Base-by-base conservation (phyloP, 1,140 invertebrate genomes). In the Brachionus koreanus region DNA sequence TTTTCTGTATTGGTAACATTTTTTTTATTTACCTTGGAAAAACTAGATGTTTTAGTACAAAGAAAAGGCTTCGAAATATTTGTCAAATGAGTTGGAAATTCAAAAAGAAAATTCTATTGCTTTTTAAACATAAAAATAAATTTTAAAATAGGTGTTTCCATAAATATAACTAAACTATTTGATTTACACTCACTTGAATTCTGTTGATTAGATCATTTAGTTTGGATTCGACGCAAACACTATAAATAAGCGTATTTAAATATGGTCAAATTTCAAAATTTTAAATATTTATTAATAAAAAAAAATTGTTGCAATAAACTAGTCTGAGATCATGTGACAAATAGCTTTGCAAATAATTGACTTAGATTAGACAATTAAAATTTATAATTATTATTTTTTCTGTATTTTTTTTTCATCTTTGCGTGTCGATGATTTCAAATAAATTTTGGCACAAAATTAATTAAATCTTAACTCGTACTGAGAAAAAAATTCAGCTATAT, bases 11-110 rank as follows among this genome's bases (percentile, higher is more conserved):
- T 19, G 19, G 5, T 57, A 16, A 57, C 49, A 57, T 57, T 49
- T 49, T 57, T 57, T 57, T 57, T 57, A 57, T 57, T 25, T n/a
- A 19, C 49, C 19, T 57, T 23, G 9, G 19, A 57, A 57, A 23
- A 57, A 57, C 9, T 57, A 19, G 19, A 57, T 57, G 49, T 57
- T 57, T 57, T 57, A 6, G 19, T n/a, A 57, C 19, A 57, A 57
- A 19, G 19, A 57, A 57, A 57, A 25, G 49, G 49, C 6, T 57
- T 57, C 49, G 49, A 16, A 57, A 57, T 57, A 57, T 57, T 57
- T 57, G 19, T 57, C 49, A 57, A 57, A 57, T 57, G 49, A 57
- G 49, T 57, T 57, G n/a, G 49, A 57, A 57, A 57, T n/a, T 57
- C 49, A 19, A 57, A 57, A 57, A 57, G 3, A 57, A 49, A n/a